A percentile compares a stretch with the other conserved stretches of the same genome.
Conservation (phyloP, 2,888 invertebrate genomes). For the Anagyrus pseudococci region DNA sequence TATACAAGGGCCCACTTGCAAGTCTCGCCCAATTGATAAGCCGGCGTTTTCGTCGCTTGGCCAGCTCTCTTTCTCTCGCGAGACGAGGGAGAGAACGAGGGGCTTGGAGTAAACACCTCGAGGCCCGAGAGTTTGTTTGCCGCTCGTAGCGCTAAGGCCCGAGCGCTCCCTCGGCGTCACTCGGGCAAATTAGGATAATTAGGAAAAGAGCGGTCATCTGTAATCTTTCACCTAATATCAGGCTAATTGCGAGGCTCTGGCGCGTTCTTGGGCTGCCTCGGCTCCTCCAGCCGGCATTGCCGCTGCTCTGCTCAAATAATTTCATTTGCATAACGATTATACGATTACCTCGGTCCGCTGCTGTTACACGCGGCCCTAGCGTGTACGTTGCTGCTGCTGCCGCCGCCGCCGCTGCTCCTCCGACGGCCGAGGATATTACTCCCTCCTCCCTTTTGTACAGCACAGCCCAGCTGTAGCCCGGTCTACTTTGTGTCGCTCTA, state of each 20-base stretch:
- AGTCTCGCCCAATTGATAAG: too few relatives aligned
- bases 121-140: too few relatives aligned
- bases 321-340: constrained; percentile 39
- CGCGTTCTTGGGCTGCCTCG: neutral
- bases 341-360: constrained; percentile 25
- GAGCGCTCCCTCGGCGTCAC: neutral
- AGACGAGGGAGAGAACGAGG: too few relatives aligned
- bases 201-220: constrained; percentile 36
- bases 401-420: too few relatives aligned
- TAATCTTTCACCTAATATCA: constrained; percentile 38
- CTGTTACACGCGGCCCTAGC: neutral
- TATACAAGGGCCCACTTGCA: too few relatives aligned
- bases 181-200: constrained; percentile 32
- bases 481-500: neutral
- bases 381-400: neutral
- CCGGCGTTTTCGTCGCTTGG: too few relatives aligned
- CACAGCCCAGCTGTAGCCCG: too few relatives aligned
- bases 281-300: neutral
- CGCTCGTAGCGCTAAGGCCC: neutral
- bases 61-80: too few relatives aligned
- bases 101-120: too few relatives aligned
- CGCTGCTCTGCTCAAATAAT: constrained; percentile 23
- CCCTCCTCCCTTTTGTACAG: too few relatives aligned
- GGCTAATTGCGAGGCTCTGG: constrained; percentile 29
- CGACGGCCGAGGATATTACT: too few relatives aligned